These are phyloP conservation scores for Pollachius pollachius DNA, from an alignment of 2,113 vertebrate genomes.

Conservation along the genomic window DNA sequence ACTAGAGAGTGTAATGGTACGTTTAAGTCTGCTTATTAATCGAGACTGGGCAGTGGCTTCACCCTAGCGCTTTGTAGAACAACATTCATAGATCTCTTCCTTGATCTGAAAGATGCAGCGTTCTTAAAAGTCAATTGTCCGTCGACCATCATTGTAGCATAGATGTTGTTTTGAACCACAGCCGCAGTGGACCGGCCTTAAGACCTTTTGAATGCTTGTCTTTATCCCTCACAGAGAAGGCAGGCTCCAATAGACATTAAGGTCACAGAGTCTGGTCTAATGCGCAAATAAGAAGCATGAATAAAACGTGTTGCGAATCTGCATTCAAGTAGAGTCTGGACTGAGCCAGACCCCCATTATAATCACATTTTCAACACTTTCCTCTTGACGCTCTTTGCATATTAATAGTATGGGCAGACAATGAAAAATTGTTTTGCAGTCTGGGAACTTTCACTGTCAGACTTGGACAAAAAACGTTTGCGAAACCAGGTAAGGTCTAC, in stretches of 20 bases:
- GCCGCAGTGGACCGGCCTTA: too few relatives aligned
- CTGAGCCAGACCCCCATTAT: conserved; percentile 14
- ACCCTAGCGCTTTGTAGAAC: too few relatives aligned
- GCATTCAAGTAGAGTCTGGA: conserved; percentile 23
- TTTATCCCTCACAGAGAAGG: conserved; percentile 9
- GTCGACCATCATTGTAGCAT: too few relatives aligned
- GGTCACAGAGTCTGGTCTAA: conserved; percentile 4
- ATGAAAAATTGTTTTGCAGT: conserved; percentile 1
- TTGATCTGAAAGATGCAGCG: too few relatives aligned
- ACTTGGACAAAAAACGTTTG: conserved; percentile 2
- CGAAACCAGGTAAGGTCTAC: not conserved
- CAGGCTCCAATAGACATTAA: conserved; percentile 32
- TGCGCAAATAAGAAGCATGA: conserved; percentile 18
- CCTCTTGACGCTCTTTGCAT: conserved; percentile 21
- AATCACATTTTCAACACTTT: conserved; percentile 15
- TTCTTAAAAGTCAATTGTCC: too few relatives aligned
- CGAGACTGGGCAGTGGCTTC: too few relatives aligned
- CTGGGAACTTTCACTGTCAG: conserved; percentile 21
- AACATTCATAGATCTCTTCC: too few relatives aligned
- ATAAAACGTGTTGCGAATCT: conserved; percentile 28
- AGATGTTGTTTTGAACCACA: too few relatives aligned
- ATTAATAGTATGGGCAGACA: conserved; percentile 17
- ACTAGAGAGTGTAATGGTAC: too few relatives aligned
- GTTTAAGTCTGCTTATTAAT: too few relatives aligned
- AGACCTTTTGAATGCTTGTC: too few relatives aligned